These are phyloP conservation scores for Brachyopa scutellaris DNA, from an alignment of 2,888 invertebrate species.

Conservation along the genomic window DNA sequence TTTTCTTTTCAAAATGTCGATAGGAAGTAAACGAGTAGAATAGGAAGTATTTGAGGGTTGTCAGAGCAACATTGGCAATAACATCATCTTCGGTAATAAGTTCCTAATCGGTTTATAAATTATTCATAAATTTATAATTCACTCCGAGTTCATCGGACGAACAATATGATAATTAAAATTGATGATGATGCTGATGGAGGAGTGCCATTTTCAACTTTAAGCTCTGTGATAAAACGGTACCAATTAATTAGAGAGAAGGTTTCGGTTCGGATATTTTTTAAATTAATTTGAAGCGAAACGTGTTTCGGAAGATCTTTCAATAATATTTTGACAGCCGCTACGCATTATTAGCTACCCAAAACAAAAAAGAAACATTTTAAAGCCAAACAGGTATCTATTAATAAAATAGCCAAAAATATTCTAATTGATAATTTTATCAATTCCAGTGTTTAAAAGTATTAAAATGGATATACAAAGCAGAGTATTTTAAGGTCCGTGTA, in stretches of 20 bases:
- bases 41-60: background rate
- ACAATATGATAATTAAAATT: conserved; percentile 21
- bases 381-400: too few species aligned
- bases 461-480: too few species aligned
- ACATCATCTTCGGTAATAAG: conserved; percentile 6
- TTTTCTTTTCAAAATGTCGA: too few species aligned
- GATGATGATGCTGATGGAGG: background rate
- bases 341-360: too few species aligned
- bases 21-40: too few species aligned
- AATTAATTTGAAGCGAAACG: background rate
- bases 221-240: background rate
- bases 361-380: too few species aligned
- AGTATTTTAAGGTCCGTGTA: too few species aligned
- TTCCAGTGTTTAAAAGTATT: too few species aligned
- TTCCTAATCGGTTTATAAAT: conserved; percentile 39
- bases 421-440: too few species aligned
- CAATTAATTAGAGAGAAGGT: conserved; percentile 19
- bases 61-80: background rate
- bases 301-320: too few species aligned
- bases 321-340: too few species aligned
- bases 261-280: background rate
- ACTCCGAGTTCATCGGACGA: background rate
- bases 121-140: conserved; percentile 27
- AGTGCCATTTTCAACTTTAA: background rate
- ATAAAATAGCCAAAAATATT: too few species aligned